These are phyloP conservation scores for Dasypus novemcinctus DNA, from an alignment of 2,113 vertebrate genomes.

Conservation along the genomic window DNA sequence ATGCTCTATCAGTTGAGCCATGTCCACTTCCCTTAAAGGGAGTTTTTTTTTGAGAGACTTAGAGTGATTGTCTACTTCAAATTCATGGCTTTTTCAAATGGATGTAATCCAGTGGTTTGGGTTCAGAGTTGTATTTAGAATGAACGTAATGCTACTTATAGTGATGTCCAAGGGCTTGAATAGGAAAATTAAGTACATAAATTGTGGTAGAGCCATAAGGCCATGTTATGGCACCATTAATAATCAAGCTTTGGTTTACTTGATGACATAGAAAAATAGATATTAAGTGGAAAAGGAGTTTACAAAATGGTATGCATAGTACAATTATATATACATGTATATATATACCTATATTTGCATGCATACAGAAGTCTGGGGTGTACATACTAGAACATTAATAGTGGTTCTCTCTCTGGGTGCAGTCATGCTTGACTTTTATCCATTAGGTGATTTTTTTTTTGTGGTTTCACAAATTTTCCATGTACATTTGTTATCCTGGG, in stretches of 20 bases:
- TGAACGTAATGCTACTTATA: neutral
- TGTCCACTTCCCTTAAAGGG: too few species aligned
- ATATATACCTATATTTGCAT: too few species aligned
- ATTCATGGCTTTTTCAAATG: neutral
- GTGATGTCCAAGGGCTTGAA: neutral
- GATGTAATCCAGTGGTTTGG: neutral
- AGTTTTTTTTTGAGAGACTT: neutral
- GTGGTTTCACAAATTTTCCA: neutral
- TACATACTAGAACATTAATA: rapidly evolving
- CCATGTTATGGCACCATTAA: rapidly evolving
- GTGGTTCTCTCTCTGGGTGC: neutral
- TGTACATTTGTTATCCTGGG: neutral
- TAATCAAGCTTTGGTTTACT: neutral
- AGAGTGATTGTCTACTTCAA: rapidly evolving
- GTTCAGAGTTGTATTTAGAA: neutral
- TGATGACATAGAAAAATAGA: neutral
- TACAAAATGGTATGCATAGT: too few species aligned
- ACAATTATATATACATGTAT: rapidly evolving
- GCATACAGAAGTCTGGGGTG: neutral
- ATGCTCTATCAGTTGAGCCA: too few species aligned
- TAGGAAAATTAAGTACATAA: neutral
- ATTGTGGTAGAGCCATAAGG: rapidly evolving
- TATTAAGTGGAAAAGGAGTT: neutral
- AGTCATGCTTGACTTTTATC: neutral
- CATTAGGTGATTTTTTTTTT: neutral